Percentiles rank a stretch among this genome's conserved stretches.
Evolutionary conservation across 2,113 vertebrate species (phyloP).

Genomic region (Boleophthalmus pectinirostris): DNA sequence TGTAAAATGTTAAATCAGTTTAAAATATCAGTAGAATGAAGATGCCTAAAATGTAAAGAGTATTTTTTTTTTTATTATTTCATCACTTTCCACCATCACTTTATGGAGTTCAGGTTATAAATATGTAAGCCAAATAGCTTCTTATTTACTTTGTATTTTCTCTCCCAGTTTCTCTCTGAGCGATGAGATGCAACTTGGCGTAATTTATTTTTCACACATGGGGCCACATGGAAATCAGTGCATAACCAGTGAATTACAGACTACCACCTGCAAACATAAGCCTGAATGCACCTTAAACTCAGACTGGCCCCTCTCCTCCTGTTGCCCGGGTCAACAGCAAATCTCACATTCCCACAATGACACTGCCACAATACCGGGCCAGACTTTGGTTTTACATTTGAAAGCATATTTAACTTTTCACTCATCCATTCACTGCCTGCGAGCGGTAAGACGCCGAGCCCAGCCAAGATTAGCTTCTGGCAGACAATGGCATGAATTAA

Average conservation of each 20-base stretch:
- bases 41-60: neutral
- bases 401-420: constrained; percentile 83
- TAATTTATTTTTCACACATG: constrained; percentile 38
- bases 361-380: constrained; percentile 70
- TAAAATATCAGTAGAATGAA: neutral
- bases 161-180: neutral
- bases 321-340: constrained; percentile 67
- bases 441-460: constrained; percentile 74
- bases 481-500: constrained; percentile 79
- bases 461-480: constrained; percentile 81
- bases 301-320: constrained; percentile 52
- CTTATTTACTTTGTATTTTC: constrained; percentile 1
- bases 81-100: neutral
- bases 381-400: constrained; percentile 74
- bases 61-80: neutral
- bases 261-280: constrained; percentile 47
- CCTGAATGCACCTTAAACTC: constrained; percentile 53
- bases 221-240: constrained; percentile 34
- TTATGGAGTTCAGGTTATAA: neutral
- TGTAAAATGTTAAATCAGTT: neutral
- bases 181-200: constrained; percentile 4
- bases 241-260: constrained; percentile 36
- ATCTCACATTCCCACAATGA: constrained; percentile 61
- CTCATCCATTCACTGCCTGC: constrained; percentile 70
- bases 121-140: neutral